phyloP scores from a whole-genome alignment of 2,888 invertebrate species.

The Pandemis corylana region DNA sequence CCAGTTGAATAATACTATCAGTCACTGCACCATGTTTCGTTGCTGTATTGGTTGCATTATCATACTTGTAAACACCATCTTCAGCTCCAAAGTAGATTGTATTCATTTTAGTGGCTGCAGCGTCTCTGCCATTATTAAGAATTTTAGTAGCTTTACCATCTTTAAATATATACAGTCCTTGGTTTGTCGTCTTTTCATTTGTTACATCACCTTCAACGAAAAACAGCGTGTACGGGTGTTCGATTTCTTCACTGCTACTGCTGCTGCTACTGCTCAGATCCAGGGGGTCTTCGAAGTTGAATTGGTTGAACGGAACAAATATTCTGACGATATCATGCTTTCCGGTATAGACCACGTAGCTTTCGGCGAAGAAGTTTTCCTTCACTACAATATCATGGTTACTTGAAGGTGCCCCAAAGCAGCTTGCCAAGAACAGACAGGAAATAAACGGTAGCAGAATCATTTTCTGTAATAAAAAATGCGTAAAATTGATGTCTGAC shows the following conservation, averaged over 20 bases:
- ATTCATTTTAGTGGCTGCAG: constrained; percentile 18
- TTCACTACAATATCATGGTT: neutral
- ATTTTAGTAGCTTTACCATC: constrained; percentile 21
- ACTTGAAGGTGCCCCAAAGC: constrained; percentile 8
- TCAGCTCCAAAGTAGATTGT: constrained; percentile 20
- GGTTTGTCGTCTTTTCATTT: neutral
- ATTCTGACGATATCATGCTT: constrained; percentile 33
- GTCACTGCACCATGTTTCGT: constrained; percentile 24
- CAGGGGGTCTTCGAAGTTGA: neutral
- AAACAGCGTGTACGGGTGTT: constrained; percentile 6
- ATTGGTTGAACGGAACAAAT: constrained; percentile 29
- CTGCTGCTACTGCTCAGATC: neutral
- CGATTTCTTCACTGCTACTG: constrained; percentile 2
- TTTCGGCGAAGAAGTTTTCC: constrained; percentile 6
- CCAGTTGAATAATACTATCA: constrained; percentile 24
- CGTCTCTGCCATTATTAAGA: constrained; percentile 30
- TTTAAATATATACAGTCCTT: constrained; percentile 21
- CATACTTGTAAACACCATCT: constrained; percentile 31
- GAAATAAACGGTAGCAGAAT: neutral
- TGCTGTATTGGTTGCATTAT: constrained; percentile 19
- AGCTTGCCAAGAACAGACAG: constrained; percentile 17
- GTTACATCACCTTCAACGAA: constrained; percentile 31
- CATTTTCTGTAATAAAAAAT: constrained; percentile 6
- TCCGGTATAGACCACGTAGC: constrained; percentile 13
- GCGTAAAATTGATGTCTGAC: too few species aligned